Conservation (phyloP, 2,113 vertebrate species). For the Gadus macrocephalus region DNA sequence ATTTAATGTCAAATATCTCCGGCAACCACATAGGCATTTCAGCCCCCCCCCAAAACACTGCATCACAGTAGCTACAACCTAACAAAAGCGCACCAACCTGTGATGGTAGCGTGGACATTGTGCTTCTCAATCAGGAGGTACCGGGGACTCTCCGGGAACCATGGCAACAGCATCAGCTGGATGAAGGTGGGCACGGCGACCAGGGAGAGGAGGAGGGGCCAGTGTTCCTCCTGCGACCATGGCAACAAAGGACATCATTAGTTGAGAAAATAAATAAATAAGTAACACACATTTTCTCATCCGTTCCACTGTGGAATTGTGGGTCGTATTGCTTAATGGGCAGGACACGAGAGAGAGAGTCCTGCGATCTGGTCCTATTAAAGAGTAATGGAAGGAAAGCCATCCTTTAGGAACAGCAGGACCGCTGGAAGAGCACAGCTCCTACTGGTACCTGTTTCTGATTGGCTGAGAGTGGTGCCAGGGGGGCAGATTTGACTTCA, state of each 20-base stretch:
- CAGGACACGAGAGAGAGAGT: background rate
- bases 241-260: constrained; percentile 1
- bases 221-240: constrained; percentile 78
- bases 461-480: too few species aligned
- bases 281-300: too few species aligned
- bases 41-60: too few species aligned
- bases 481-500: too few species aligned
- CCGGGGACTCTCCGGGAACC: constrained; percentile 88
- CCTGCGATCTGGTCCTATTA: background rate
- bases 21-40: too few species aligned
- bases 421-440: too few species aligned
- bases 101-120: constrained; percentile 76
- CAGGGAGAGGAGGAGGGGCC: constrained; percentile 83
- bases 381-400: too few species aligned
- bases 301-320: background rate
- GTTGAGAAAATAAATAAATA: background rate
- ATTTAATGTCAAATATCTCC: too few species aligned
- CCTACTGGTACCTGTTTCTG: too few species aligned
- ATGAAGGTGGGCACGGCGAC: constrained; percentile 79
- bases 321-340: background rate
- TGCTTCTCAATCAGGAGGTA: constrained; percentile 87
- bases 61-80: too few species aligned
- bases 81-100: constrained; percentile 58
- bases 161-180: constrained; percentile 81
- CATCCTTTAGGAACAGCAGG: too few species aligned